Conservation (phyloP, 1,140 invertebrate genomes). For the Sminthurides bifidus region DNA sequence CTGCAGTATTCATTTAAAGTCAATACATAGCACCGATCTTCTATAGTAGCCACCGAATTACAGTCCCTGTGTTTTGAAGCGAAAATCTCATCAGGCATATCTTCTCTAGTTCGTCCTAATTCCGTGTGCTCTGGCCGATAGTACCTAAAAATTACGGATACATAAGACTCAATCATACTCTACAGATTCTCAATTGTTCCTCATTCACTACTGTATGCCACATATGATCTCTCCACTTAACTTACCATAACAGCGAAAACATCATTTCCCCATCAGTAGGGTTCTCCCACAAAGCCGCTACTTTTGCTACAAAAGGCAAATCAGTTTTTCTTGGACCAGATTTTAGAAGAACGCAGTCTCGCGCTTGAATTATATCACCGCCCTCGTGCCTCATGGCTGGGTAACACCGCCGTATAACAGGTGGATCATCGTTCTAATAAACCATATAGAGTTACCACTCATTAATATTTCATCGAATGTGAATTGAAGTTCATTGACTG, state of each 20-base stretch:
- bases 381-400: slow-evolving; percentile 72
- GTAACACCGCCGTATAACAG: slow-evolving; percentile 65
- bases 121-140: slow-evolving; percentile 95
- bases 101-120: slow-evolving; percentile 59
- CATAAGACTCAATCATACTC: no score
- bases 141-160: no score
- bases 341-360: slow-evolving; percentile 79
- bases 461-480: no score
- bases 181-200: no score
- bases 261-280: slow-evolving; percentile 65
- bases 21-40: slow-evolving; percentile 94
- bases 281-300: slow-evolving; percentile 87
- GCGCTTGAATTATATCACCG: slow-evolving; percentile 69
- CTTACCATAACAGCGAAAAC: slow-evolving; percentile 28
- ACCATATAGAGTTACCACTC: slow-evolving; percentile 20
- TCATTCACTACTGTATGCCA: no score
- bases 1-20: slow-evolving; percentile 95
- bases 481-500: no score
- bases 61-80: slow-evolving; percentile 64
- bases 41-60: slow-evolving; percentile 92
- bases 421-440: slow-evolving; percentile 64
- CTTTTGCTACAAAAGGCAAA: slow-evolving; percentile 85
- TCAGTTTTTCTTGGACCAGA: slow-evolving; percentile 71
- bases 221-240: background rate
- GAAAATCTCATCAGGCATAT: slow-evolving; percentile 83